A percentile compares a stretch with the other conserved stretches of the same genome.
Evolutionary conservation across 2,113 vertebrate species (phyloP).

Genomic region (Ammodytes dubius): DNA sequence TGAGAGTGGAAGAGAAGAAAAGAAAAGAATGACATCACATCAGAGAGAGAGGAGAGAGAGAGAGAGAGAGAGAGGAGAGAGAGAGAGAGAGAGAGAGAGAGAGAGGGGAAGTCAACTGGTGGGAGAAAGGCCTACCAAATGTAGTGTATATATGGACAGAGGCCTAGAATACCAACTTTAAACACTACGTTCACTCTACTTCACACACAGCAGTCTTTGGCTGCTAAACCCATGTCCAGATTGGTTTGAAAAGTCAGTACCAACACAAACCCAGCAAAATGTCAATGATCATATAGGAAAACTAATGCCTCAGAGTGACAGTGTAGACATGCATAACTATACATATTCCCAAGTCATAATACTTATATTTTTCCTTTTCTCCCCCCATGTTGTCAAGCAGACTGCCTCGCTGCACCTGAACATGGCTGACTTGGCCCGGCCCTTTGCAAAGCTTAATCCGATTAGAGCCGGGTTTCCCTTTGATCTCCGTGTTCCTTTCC

Average conservation of each 20-base stretch:
- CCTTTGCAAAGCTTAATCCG: conserved; percentile 34
- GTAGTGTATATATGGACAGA: not conserved
- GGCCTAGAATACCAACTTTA: conserved; percentile 36
- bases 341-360: conserved; percentile 3
- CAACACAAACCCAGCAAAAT: conserved; percentile 11
- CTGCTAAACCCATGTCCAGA: conserved; percentile 10
- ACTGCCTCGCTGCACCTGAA: conserved; percentile 51
- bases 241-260: conserved; percentile 13
- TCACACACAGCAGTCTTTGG: not conserved
- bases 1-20: conserved; percentile 27
- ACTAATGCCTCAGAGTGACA: not conserved
- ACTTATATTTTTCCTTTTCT: not conserved
- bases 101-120: conserved; percentile 5
- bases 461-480: conserved; percentile 69
- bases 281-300: conserved; percentile 23
- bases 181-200: conserved; percentile 6
- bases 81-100: conserved; percentile 33
- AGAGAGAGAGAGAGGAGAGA: conserved; percentile 24
- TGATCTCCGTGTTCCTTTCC: conserved; percentile 64
- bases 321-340: conserved; percentile 22
- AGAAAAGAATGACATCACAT: conserved; percentile 36
- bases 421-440: conserved; percentile 50
- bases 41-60: conserved; percentile 27
- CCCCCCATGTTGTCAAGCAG: not conserved
- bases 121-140: not conserved